Evolutionary conservation across 2,888 invertebrate genomes (phyloP).

Genomic region (Anthrax anthrax): DNA sequence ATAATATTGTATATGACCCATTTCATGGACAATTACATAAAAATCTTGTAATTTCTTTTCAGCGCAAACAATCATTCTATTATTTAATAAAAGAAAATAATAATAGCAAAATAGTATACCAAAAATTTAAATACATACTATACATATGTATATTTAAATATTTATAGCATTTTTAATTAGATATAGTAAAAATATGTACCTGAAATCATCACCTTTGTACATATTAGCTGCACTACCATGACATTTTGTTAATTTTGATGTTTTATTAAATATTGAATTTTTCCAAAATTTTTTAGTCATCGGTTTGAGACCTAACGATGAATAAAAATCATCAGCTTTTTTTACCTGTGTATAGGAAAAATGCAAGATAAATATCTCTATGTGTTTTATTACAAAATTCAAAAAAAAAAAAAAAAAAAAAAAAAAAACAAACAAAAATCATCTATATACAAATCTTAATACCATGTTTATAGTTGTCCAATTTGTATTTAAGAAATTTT

Average conservation of each 20-base stretch:
- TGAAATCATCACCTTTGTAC: conserved; percentile 47
- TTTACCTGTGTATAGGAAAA: conserved; percentile 16
- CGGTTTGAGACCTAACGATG: conserved; percentile 45
- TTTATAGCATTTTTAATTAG: not conserved
- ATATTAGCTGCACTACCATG: conserved; percentile 63
- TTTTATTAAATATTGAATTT: conserved; percentile 38
- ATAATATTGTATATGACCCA: conserved; percentile 61
- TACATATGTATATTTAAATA: no score
- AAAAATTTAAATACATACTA: no score
- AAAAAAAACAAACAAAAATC: no score
- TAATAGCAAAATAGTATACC: no score
- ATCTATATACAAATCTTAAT: not conserved
- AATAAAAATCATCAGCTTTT: conserved; percentile 52
- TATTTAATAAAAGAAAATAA: conserved; percentile 22
- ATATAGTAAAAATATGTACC: no score
- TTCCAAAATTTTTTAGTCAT: conserved; percentile 50
- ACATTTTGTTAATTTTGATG: conserved; percentile 37
- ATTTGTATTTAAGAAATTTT: conserved; percentile 37
- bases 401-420: no score
- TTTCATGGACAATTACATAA: conserved; percentile 54
- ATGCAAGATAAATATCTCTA: no score
- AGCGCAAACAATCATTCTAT: conserved; percentile 53
- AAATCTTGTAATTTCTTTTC: conserved; percentile 45
- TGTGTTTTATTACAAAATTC: no score
- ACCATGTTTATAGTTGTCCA: conserved; percentile 47